Evolutionary conservation across 2,113 vertebrate species (phyloP).

Genomic region (Cavia aperea): DNA sequence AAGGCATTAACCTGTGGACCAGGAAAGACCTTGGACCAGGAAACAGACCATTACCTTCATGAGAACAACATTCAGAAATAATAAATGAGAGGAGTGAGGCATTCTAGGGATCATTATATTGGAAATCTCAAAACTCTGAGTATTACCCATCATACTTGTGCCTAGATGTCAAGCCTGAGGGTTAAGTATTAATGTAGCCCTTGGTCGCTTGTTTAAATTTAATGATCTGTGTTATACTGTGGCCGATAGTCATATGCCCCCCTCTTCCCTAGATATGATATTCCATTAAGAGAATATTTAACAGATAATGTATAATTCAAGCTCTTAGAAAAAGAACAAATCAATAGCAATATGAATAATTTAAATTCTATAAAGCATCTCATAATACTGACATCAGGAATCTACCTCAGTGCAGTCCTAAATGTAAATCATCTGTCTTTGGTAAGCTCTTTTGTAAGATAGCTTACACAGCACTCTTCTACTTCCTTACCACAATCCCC

Average conservation of each 20-base stretch:
- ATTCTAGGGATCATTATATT: neutral
- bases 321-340: neutral
- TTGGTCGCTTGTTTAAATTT: neutral
- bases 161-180: neutral
- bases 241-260: neutral
- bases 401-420: neutral
- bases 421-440: neutral
- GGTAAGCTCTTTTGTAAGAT: neutral
- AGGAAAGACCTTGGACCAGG: neutral
- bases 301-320: slow-evolving; percentile 11
- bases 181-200: neutral
- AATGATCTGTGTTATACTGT: neutral
- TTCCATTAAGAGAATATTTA: neutral
- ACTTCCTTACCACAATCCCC: neutral
- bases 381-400: neutral
- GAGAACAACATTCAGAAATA: neutral
- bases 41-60: neutral
- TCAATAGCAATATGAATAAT: slow-evolving; percentile 22
- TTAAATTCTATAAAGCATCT: neutral
- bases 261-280: neutral
- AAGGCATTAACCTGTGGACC: neutral
- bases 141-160: neutral
- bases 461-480: neutral
- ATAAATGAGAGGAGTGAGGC: neutral
- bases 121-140: neutral